Conservation (phyloP, 2,888 invertebrate species). For the Drosophila helvetica region DNA sequence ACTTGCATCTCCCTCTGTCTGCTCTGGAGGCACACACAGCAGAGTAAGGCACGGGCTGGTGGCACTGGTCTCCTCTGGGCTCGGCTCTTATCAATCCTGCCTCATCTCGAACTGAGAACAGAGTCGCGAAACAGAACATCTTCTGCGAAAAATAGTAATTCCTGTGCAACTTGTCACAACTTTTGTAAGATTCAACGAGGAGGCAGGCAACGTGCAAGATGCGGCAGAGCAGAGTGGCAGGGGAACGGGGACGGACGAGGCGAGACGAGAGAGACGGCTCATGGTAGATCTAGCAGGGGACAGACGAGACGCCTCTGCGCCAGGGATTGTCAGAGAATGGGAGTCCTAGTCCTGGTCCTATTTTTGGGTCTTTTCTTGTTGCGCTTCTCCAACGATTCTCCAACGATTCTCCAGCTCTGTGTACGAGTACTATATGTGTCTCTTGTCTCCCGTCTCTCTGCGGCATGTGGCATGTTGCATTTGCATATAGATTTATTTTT, state of each 20-base stretch:
- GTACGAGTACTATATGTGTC: background rate
- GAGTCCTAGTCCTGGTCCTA: conserved; percentile 63
- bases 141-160: conserved; percentile 74
- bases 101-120: conserved; percentile 59
- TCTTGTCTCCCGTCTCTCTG: conserved; percentile 9
- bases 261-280: no score
- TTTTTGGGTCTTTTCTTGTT: conserved; percentile 38
- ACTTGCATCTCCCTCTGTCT: conserved; percentile 63
- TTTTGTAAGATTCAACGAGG: conserved; percentile 63
- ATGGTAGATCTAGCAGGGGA: background rate
- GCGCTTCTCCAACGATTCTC: background rate
- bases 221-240: no score
- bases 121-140: conserved; percentile 58
- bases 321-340: conserved; percentile 35
- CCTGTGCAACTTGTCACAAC: conserved; percentile 73
- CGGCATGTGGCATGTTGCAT: conserved; percentile 59
- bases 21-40: conserved; percentile 15
- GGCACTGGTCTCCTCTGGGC: conserved; percentile 16
- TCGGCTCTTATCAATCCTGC: conserved; percentile 73
- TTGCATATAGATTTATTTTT: conserved; percentile 79
- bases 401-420: conserved; percentile 8
- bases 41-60: conserved; percentile 58
- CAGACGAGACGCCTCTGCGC: conserved; percentile 71
- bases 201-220: background rate
- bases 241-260: no score